Conservation (phyloP, 64 coral and sea anemone species). For the Montipora foliosa region DNA sequence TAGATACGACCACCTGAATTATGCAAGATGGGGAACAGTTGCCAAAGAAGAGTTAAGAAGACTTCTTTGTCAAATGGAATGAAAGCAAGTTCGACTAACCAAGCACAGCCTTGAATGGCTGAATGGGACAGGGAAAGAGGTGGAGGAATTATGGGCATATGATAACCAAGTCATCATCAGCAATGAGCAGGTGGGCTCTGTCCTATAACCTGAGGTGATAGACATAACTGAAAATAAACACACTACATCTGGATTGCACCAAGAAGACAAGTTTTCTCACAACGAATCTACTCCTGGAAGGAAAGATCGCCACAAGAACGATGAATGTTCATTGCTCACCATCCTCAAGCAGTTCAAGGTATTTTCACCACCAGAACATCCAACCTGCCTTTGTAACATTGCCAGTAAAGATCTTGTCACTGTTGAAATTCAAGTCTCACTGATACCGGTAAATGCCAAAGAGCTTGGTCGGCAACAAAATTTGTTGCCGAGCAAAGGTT, state of each 20-base stretch:
- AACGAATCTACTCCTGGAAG: conserved; percentile 41
- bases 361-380: no score
- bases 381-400: conserved; percentile 22
- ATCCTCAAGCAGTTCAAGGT: no score
- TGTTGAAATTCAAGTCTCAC: no score
- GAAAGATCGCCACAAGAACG: conserved; percentile 40
- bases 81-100: conserved; percentile 19
- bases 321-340: conserved; percentile 19
- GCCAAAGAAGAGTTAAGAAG: conserved; percentile 51
- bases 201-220: no score
- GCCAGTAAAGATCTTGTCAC: conserved; percentile 55
- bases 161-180: no score
- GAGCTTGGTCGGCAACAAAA: no score
- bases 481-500: conserved; percentile 5
- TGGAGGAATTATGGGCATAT: no score
- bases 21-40: conserved; percentile 53
- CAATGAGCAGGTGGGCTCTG: no score
- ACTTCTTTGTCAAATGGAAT: conserved; percentile 64
- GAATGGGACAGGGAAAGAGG: no score
- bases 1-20: conserved; percentile 46
- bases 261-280: background rate
- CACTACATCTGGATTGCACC: conserved; percentile 45
- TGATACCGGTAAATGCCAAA: no score
- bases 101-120: no score
- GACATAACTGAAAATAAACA: background rate